These are phyloP conservation scores for Cephalopholis sonnerati DNA, from an alignment of 2,113 vertebrate species.

Conservation along the genomic window DNA sequence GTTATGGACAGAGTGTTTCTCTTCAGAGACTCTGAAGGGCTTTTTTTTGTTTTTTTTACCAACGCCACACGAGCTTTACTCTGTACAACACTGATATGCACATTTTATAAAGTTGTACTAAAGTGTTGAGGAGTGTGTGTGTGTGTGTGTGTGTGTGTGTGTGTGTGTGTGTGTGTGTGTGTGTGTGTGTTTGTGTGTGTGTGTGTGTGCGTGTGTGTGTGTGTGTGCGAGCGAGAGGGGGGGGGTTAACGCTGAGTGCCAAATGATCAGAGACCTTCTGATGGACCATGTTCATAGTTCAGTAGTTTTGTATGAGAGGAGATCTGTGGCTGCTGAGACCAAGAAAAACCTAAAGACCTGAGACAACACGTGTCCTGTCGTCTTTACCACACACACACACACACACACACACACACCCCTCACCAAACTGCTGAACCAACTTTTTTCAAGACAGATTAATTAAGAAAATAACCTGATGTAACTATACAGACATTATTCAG, in stretches of 20 bases:
- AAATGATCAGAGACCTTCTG: slow-evolving; percentile 28
- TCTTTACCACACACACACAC: not conserved
- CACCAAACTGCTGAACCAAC: no score
- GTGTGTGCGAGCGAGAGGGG: no score
- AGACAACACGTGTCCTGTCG: not conserved
- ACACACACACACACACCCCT: no score
- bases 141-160: no score
- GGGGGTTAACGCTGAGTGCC: slow-evolving; percentile 31
- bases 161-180: no score
- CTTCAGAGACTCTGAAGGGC: slow-evolving; percentile 17
- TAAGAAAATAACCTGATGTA: no score
- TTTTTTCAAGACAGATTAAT: no score
- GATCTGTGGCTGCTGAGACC: slow-evolving; percentile 9
- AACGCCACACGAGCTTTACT: slow-evolving; percentile 23
- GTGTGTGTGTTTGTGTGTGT: no score
- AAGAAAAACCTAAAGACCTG: slow-evolving; percentile 15
- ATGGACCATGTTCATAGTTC: not conserved
- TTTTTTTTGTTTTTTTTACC: slow-evolving; percentile 10
- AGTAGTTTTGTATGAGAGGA: slow-evolving; percentile 9
- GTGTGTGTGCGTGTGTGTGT: no score
- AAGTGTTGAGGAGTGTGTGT: no score
- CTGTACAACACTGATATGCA: slow-evolving; percentile 32
- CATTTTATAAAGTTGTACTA: slow-evolving; percentile 26
- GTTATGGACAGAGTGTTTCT: not conserved
- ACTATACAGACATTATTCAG: no score